Evolutionary conservation across 2,113 vertebrate species (phyloP), one percentile per base, ranked within the genome.

Genomic region (Rostratula benghalensis): DNA sequence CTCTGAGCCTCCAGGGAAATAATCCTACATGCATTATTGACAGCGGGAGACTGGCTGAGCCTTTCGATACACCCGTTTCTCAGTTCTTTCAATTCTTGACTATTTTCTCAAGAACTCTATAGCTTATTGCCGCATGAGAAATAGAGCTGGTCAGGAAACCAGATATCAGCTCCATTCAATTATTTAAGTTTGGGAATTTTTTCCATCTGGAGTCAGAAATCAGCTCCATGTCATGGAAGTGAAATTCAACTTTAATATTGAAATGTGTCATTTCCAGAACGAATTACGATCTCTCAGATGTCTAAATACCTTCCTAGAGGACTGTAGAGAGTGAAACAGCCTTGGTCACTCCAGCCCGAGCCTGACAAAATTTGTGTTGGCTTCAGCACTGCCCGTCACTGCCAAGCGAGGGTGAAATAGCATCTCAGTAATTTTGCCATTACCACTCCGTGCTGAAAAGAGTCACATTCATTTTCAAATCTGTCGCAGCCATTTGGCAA

Each of bases 161-260:
- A 95, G 91, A 83, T 91, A 96, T 82, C 81, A 83, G 48, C 78
- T 77, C 73, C 63, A 13, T 91, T 86, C 78, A 93, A 48, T 89
- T 93, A 95, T 57, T 89, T 41, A 45, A 71, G 61, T 79, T 92
- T 57, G 1, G 13, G 80, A 93, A 93, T 95, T 89, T 93, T 95
- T 93, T 95, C 95, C 86, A 91, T 96, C 92, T 94, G 94, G 94
- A 92, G 88, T 79, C 77, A 96, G 77, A 82, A 91, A 92, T 86
- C 76, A 86, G 33, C 51, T 87, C 65, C 74, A 53, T 79, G 87
- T 94, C 92, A 80, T 82, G 83, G 91, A 95, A 94, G 59, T 50
- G 83, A 95, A 94, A 92, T 84, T 95, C 94, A 82, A 41, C 57
- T 94, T 95, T 45, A 92, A 89, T 84, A 91, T 10, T 84, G 83